Base-by-base conservation (phyloP, 1,140 invertebrate species). In the Diprion similis region DNA sequence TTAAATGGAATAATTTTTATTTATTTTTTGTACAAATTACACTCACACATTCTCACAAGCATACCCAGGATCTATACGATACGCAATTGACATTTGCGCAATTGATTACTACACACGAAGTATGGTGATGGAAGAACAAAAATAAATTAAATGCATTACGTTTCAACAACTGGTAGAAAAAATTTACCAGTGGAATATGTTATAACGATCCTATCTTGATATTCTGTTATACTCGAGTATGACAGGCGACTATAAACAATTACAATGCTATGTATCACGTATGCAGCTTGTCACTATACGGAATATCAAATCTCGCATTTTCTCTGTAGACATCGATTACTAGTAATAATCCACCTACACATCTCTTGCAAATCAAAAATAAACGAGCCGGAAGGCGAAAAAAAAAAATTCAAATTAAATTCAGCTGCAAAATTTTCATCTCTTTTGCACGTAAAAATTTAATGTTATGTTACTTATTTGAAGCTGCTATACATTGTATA, bases 401-500 rank as follows among this genome's bases (percentile, higher is more conserved):
- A 37, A 59, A 59, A 59, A 37, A 37, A 37, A 6, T 37, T 37
- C 24, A 37, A 37, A 37, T 37, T 37, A 37, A 37, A 37, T 37
- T 6, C 24, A 3, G 1, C 24, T 37, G 24, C 24, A 37, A 1
- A 37, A 18, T 64, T 64, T 64, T 64, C 8, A 4, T 3, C 13
- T 64, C 59, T 68, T 37, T 47, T 37, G 69, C 46, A 48, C 77
- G 85, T 59, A 59, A 68, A 68, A 19, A 46, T 73, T 66, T 59
- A 59, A 4, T 0, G 47, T 24, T 37, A 46, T 66, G 11, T 66
- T 72, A 59, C 13, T 71, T 13, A 15, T 59, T 15, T 46, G 66
- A 46, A 71, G 71, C 46, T 71, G 66, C 80, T 78, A 78, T 81
- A 79, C 77, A 77, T 73, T 74, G 75, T 80, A 83, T 76, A 80